These are phyloP conservation scores for Drosophila melanica DNA, from an alignment of 1,140 invertebrate genomes.

Conservation along the genomic window DNA sequence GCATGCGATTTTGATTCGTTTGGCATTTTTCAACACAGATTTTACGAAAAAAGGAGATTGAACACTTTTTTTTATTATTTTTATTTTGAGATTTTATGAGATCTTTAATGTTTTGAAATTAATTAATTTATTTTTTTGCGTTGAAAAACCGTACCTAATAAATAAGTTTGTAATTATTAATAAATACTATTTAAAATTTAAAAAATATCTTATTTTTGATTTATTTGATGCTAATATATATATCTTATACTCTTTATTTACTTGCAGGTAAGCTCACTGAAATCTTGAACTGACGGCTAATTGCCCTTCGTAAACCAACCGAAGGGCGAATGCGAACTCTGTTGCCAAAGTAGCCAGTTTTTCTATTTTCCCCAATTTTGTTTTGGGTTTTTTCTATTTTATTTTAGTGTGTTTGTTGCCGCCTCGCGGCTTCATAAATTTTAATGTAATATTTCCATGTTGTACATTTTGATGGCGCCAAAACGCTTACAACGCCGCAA, in stretches of 20 bases:
- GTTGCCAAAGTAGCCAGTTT: conserved; percentile 20
- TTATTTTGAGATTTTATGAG: too few relatives aligned
- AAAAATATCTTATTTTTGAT: too few relatives aligned
- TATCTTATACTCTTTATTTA: conserved; percentile 27
- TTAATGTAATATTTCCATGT: conserved; percentile 78
- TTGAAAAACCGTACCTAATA: too few relatives aligned
- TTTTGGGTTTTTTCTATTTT: conserved; percentile 15
- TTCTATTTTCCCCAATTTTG: not conserved
- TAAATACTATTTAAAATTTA: too few relatives aligned
- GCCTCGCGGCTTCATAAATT: conserved; percentile 69
- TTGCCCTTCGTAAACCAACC: conserved; percentile 30
- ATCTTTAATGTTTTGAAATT: too few relatives aligned
- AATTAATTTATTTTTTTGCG: conserved; percentile 44
- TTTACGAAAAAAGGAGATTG: too few relatives aligned
- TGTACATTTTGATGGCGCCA: conserved; percentile 66
- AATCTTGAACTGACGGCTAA: conserved; percentile 34
- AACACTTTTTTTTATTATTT: too few relatives aligned
- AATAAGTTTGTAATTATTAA: too few relatives aligned
- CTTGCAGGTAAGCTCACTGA: conserved; percentile 40
- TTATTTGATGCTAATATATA: not conserved
- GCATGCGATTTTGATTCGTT: too few relatives aligned
- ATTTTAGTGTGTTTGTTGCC: conserved; percentile 24
- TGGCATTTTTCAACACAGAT: too few relatives aligned
- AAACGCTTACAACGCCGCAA: conserved; percentile 76
- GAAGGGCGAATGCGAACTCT: not conserved